Evolutionary conservation across 2,113 vertebrate genomes (phyloP), one percentile per base, ranked within the genome.

Genomic region (Dromaius novaehollandiae): DNA sequence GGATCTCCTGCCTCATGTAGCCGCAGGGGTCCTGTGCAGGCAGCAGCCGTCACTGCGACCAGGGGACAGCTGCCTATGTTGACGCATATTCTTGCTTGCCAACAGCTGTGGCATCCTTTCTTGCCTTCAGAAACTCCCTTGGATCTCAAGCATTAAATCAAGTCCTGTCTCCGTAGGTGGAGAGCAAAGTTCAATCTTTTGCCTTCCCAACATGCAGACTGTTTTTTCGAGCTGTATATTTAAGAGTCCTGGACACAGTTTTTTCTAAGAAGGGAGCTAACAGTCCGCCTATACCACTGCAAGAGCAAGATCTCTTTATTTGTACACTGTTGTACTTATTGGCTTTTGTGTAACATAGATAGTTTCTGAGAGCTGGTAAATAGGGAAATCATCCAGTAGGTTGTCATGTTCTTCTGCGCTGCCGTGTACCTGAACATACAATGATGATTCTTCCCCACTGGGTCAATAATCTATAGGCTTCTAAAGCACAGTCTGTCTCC

Each of bases 361-460:
- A 26, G 42, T 13, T 42, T 42, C 14, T 69, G 69, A 81, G 63
- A 68, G 21, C 30, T 81, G 42, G 30, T 61, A 78, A 87, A 75
- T 20, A 82, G 70, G 88, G 69, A 88, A 88, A 84, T 86, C 38
- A 38, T 80, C 44, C 64, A n/a, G 22, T 19, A 53, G 13, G 20
- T 90, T 88, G 87, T 90, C 82, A 83, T 42, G 21, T 79, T 90
- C 74, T 96, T 97, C 90, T 51, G 77, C 84, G 22, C 63, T 14
- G 40, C 28, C 82, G 66, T 81, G 68, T 64, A 55, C 40, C 21
- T 74, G 51, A 89, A 18, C 0, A 3, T 24, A 21, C 36, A 46
- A 58, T 84, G 82, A 71, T 30, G 38, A 66, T 28, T 34, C 66
- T 91, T 95, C 95, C 55, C 55, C 69, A 66, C 48, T 93, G 74